Percentiles rank a stretch among this genome's conserved stretches.
These are phyloP conservation scores for Balearica regulorum DNA, from an alignment of 2,797 vertebrate genomes.

Conservation along the genomic window DNA sequence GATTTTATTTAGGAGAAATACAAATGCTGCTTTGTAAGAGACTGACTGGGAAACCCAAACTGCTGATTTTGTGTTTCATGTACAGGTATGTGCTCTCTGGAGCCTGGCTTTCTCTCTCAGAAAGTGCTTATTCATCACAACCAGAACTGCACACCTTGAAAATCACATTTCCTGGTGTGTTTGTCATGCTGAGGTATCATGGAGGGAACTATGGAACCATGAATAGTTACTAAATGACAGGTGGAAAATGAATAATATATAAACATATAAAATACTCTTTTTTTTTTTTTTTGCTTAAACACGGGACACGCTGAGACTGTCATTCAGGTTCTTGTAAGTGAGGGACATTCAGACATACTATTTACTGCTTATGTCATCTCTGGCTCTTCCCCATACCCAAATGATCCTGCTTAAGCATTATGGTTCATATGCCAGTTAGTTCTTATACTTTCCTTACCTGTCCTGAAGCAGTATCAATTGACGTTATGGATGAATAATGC, in stretches of 20 bases:
- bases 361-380: background rate
- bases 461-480: conserved; percentile 45
- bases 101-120: background rate
- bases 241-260: background rate
- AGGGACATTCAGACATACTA: background rate
- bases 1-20: background rate
- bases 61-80: background rate
- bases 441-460: conserved; percentile 32
- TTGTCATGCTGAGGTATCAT: background rate
- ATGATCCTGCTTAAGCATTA: background rate
- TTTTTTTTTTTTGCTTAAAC: background rate
- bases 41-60: background rate
- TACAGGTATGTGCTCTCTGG: background rate
- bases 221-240: background rate
- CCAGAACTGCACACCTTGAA: background rate
- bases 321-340: background rate
- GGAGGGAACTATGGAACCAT: background rate
- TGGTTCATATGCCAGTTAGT: background rate
- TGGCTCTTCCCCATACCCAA: background rate
- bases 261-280: background rate
- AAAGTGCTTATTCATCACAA: background rate
- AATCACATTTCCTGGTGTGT: background rate
- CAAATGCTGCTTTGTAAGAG: background rate
- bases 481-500: conserved; percentile 49
- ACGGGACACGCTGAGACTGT: background rate